Percentiles rank a stretch among this genome's conserved stretches.
Evolutionary conservation across 1,140 invertebrate genomes (phyloP).

Genomic region (Ganaspis sp.): DNA sequence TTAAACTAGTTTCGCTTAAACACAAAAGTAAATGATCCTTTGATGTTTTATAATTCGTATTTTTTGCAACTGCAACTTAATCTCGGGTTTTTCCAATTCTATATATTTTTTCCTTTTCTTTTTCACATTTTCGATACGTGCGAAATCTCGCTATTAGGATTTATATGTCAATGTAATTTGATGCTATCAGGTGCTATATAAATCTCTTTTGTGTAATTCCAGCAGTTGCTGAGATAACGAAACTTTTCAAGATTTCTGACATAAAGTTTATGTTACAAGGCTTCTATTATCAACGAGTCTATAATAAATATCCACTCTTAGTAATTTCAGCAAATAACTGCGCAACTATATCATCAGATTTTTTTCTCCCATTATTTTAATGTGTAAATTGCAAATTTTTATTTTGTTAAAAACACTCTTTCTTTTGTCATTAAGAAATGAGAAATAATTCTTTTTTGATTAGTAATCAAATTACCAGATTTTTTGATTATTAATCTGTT

Average conservation of each 20-base stretch:
- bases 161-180: conserved; percentile 18
- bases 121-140: too few species aligned
- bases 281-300: conserved; percentile 28
- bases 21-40: too few species aligned
- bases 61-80: too few species aligned
- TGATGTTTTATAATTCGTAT: too few species aligned
- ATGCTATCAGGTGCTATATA: conserved; percentile 8
- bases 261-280: conserved; percentile 29
- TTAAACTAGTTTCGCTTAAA: too few species aligned
- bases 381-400: background rate
- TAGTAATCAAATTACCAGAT: too few species aligned
- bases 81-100: too few species aligned
- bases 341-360: background rate
- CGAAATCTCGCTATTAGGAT: background rate
- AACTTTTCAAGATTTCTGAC: conserved; percentile 22
- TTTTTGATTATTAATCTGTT: too few species aligned
- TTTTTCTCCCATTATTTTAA: background rate
- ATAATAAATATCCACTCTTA: background rate
- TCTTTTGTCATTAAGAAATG: too few species aligned
- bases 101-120: too few species aligned
- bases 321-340: conserved; percentile 8
- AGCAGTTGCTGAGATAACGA: conserved; percentile 19
- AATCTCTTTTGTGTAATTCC: conserved; percentile 17
- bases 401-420: too few species aligned
- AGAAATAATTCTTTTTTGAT: too few species aligned